Conservation (phyloP, 2,113 vertebrate species). For the Poecile atricapillus region DNA sequence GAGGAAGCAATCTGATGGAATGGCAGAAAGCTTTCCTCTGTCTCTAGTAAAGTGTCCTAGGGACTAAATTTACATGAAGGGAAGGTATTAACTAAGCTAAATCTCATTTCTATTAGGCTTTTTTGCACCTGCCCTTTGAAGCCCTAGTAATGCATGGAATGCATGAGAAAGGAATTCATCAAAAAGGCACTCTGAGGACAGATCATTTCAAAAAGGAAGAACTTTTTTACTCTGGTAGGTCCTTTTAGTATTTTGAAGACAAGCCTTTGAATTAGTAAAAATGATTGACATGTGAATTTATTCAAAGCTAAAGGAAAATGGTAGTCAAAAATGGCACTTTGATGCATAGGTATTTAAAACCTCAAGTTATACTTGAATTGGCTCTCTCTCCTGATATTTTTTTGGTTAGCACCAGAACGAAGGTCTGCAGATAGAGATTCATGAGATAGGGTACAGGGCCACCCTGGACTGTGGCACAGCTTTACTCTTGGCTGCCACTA, state of each 20-base stretch:
- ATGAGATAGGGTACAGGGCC: not conserved
- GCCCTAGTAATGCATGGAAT: not conserved
- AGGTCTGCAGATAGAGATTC: not conserved
- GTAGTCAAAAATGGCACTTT: slow-evolving; percentile 1
- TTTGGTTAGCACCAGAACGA: not conserved
- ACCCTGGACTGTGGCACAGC: not conserved
- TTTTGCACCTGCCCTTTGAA: slow-evolving; percentile 13
- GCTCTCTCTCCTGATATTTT: not conserved
- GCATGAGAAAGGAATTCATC: not conserved
- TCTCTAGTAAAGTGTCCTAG: not conserved
- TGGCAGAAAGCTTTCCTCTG: slow-evolving; percentile 5
- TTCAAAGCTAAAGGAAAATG: slow-evolving; percentile 21
- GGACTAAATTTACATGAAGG: not conserved
- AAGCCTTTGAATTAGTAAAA: slow-evolving; percentile 53
- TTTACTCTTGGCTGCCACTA: not conserved
- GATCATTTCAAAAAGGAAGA: not conserved
- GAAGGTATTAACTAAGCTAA: not conserved
- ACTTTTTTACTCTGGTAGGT: not conserved
- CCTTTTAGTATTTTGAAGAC: not conserved
- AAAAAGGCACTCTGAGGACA: slow-evolving; percentile 1
- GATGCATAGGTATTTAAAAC: not conserved
- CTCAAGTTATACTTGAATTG: not conserved
- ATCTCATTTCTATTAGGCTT: not conserved
- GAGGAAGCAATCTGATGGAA: slow-evolving; percentile 6
- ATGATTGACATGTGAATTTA: slow-evolving; percentile 61